These are phyloP conservation scores for Irena cyanogastra DNA, from an alignment of 2,113 vertebrate species.

Conservation along the genomic window DNA sequence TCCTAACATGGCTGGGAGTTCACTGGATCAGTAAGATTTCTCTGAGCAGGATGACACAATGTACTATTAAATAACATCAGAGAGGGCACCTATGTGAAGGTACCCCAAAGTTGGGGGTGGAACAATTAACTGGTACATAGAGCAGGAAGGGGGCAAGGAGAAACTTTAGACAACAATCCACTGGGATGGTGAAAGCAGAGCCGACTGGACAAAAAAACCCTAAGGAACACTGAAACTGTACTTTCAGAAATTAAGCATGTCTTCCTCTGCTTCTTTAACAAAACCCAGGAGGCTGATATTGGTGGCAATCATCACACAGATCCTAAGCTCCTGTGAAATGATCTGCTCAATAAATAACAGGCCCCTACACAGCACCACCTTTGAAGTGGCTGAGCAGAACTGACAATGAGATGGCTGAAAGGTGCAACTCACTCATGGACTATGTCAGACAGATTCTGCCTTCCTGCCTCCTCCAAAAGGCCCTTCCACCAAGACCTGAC, in stretches of 20 bases:
- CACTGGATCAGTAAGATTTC: neutral
- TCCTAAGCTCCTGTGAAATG: accelerated
- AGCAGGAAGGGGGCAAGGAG: neutral
- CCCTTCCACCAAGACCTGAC: neutral
- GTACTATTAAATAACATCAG: neutral
- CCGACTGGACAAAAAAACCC: neutral
- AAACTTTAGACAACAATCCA: neutral
- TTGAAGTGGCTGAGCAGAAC: neutral
- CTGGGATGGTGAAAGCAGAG: neutral
- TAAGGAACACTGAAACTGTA: neutral
- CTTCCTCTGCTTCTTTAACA: neutral
- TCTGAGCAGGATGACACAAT: neutral
- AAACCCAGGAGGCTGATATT: neutral
- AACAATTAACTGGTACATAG: neutral
- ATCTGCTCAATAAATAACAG: neutral
- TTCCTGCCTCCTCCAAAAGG: neutral
- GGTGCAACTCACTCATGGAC: neutral
- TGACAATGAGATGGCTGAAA: neutral
- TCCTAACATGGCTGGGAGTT: neutral
- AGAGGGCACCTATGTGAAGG: accelerated
- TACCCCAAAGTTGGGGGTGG: neutral
- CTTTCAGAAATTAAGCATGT: neutral
- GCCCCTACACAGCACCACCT: neutral
- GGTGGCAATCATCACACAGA: neutral
- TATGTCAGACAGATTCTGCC: neutral